Evolutionary conservation across 2,797 vertebrate genomes (phyloP).

Genomic region (Sternarchorhynchus goeldii): DNA sequence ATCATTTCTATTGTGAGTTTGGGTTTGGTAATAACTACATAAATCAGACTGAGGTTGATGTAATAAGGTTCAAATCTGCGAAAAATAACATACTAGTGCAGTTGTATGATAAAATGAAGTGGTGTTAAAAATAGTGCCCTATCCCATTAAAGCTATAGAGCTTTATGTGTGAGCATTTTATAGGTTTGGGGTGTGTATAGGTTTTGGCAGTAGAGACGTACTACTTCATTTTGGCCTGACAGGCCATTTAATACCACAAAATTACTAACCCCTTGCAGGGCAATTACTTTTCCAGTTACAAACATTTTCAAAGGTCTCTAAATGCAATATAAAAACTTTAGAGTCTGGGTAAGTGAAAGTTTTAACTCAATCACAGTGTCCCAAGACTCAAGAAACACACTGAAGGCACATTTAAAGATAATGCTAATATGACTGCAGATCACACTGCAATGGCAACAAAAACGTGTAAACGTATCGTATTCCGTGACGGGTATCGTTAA

Average conservation of each 20-base stretch:
- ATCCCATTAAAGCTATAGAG: slow-evolving; percentile 71
- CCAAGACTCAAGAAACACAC: slow-evolving; percentile 59
- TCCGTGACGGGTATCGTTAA: slow-evolving; percentile 6
- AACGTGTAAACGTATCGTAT: not conserved
- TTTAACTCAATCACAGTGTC: slow-evolving; percentile 61
- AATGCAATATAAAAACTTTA: slow-evolving; percentile 72
- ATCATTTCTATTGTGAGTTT: slow-evolving; percentile 79
- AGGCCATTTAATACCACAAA: slow-evolving; percentile 81
- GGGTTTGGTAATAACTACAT: slow-evolving; percentile 76
- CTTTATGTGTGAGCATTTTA: slow-evolving; percentile 63
- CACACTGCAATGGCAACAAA: not conserved
- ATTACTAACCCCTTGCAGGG: slow-evolving; percentile 79
- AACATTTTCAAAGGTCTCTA: slow-evolving; percentile 72
- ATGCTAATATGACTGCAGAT: not conserved
- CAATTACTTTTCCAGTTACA: slow-evolving; percentile 80
- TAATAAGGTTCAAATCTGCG: slow-evolving; percentile 80
- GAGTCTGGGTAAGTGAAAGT: slow-evolving; percentile 64
- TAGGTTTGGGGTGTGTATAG: slow-evolving; percentile 64
- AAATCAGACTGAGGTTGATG: slow-evolving; percentile 76
- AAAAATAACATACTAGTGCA: slow-evolving; percentile 78
- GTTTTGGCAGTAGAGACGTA: slow-evolving; percentile 74
- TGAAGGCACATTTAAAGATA: slow-evolving; percentile 16
- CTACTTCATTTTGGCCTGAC: slow-evolving; percentile 79
- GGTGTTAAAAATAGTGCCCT: slow-evolving; percentile 73
- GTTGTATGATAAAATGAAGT: slow-evolving; percentile 78